Percentiles rank a stretch among this genome's conserved stretches.
Conservation (phyloP, 2,113 vertebrate species). For the Perca fluviatilis region DNA sequence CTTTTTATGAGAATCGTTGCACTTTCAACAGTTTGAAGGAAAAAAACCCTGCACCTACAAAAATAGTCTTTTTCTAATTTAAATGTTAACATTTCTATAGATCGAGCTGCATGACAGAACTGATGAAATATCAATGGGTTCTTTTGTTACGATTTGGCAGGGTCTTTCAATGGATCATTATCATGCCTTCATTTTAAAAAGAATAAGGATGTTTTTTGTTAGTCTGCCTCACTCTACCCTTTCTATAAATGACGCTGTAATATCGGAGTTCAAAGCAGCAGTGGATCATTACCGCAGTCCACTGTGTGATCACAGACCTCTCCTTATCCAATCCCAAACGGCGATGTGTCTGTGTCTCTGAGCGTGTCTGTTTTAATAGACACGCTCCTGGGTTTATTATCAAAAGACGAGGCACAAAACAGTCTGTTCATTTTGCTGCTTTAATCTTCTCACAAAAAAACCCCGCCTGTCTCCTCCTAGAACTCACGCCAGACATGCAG, state of each 20-base stretch:
- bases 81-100: background rate
- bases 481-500: background rate
- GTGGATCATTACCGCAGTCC: conserved; percentile 54
- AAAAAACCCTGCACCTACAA: background rate
- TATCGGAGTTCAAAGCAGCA: conserved; percentile 60
- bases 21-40: background rate
- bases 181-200: conserved; percentile 7
- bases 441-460: conserved; percentile 51
- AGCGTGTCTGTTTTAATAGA: conserved; percentile 27
- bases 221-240: conserved; percentile 29
- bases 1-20: background rate
- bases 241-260: conserved; percentile 44
- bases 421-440: conserved; percentile 45
- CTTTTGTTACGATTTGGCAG: background rate
- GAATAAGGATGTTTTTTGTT: conserved; percentile 12
- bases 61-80: background rate
- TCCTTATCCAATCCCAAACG: conserved; percentile 34
- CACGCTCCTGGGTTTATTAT: conserved; percentile 52
- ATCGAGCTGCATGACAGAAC: background rate
- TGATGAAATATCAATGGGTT: conserved; percentile 20
- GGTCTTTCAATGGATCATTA: background rate
- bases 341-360: background rate
- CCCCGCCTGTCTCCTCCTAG: background rate
- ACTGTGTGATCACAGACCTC: conserved; percentile 48
- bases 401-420: conserved; percentile 41